Conservation (phyloP, 1,140 invertebrate genomes). For the Caenorhabditis latens region DNA sequence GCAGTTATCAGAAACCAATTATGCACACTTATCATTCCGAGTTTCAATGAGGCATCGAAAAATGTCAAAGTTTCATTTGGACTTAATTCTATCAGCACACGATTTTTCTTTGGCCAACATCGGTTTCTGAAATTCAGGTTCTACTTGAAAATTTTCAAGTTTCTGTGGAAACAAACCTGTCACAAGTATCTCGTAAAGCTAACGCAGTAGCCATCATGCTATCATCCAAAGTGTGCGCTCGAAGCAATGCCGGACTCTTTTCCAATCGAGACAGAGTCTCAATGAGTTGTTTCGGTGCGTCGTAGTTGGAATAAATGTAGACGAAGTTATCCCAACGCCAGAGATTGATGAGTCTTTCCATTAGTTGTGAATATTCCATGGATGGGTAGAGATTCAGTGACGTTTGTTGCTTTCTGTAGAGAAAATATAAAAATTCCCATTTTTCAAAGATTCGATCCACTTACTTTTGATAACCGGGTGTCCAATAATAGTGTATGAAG, state of each 20-base stretch:
- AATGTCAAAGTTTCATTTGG: conserved; percentile 56
- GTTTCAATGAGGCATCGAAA: conserved; percentile 65
- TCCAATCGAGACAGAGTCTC: conserved; percentile 27
- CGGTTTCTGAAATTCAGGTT: conserved; percentile 11
- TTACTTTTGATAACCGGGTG: conserved; percentile 20
- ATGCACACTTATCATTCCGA: conserved; percentile 69
- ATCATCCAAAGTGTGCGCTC: conserved; percentile 48
- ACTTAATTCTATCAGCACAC: conserved; percentile 50
- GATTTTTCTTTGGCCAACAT: conserved; percentile 56
- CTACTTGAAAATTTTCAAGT: background rate
- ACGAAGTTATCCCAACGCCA: conserved; percentile 42
- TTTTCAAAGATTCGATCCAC: too few species aligned
- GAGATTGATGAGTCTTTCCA: conserved; percentile 11
- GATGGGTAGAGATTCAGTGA: conserved; percentile 41
- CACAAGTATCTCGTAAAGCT: conserved; percentile 51
- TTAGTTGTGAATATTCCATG: conserved; percentile 33
- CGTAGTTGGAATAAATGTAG: conserved; percentile 31
- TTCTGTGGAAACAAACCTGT: background rate
- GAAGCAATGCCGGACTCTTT: conserved; percentile 29
- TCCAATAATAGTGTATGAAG: conserved; percentile 55
- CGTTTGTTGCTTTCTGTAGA: conserved; percentile 35
- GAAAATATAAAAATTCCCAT: background rate
- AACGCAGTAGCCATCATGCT: conserved; percentile 48
- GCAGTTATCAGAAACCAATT: conserved; percentile 68
- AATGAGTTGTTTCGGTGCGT: conserved; percentile 28